Percentiles rank a stretch among this genome's conserved stretches.
phyloP scores from a whole-genome alignment of 92 coral and sea anemone genomes.

The Zoanthus gigantus region DNA sequence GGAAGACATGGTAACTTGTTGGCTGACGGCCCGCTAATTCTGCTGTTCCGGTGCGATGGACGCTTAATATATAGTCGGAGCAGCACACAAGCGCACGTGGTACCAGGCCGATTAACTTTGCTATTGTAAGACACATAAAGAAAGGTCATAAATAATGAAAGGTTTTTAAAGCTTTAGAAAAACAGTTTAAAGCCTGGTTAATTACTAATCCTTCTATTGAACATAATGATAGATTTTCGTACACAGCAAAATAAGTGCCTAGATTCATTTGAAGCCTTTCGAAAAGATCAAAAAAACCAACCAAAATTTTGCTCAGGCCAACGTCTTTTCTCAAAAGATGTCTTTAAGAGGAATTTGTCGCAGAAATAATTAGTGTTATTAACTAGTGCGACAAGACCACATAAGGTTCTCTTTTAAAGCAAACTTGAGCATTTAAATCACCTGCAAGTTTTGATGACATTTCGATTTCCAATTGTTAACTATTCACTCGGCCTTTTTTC shows the following conservation, averaged over 20 bases:
- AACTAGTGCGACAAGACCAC: slow-evolving; percentile 53
- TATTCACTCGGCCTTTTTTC: slow-evolving; percentile 87
- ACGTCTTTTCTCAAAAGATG: not conserved
- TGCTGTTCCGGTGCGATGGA: slow-evolving; percentile 59
- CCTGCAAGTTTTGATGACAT: slow-evolving; percentile 83
- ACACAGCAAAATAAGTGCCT: slow-evolving; percentile 66
- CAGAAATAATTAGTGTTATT: slow-evolving; percentile 36
- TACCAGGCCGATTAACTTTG: slow-evolving; percentile 80
- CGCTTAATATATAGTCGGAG: slow-evolving; percentile 58
- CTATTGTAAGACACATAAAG: slow-evolving; percentile 93
- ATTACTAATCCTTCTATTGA: slow-evolving; percentile 82
- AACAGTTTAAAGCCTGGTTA: slow-evolving; percentile 92
- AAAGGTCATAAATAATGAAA: slow-evolving; percentile 97
- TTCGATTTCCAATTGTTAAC: slow-evolving; percentile 89
- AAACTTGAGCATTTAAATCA: slow-evolving; percentile 64
- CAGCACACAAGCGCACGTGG: slow-evolving; percentile 82
- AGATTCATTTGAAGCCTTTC: slow-evolving; percentile 35
- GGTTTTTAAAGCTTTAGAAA: slow-evolving; percentile 91
- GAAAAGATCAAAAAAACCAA: not conserved
- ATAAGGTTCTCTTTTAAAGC: slow-evolving; percentile 79
- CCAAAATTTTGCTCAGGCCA: slow-evolving; percentile 18
- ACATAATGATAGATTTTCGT: slow-evolving; percentile 52
- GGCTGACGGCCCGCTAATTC: slow-evolving; percentile 53
- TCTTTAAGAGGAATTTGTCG: slow-evolving; percentile 4
- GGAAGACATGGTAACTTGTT: slow-evolving; percentile 78